Percentiles rank a stretch among this genome's conserved stretches.
phyloP scores from a whole-genome alignment of 2,113 vertebrate genomes.

The Australoheros scitulus region DNA sequence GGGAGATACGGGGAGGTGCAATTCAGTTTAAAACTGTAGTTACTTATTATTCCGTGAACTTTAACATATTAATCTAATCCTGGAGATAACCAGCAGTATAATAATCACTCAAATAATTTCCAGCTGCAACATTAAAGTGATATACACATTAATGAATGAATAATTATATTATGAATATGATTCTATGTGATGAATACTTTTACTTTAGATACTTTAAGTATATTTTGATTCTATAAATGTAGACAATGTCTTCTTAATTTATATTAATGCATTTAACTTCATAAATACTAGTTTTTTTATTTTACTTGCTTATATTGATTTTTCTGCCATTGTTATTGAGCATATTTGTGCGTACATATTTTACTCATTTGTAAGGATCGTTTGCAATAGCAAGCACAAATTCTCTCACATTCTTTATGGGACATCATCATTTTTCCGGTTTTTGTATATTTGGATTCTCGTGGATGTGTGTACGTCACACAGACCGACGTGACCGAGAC shows the following conservation, averaged over 20 bases:
- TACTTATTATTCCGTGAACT: not conserved
- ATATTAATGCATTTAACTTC: not conserved
- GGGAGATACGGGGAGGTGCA: no score
- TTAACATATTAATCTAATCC: rapidly evolving
- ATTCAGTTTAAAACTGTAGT: not conserved
- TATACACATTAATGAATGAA: not conserved
- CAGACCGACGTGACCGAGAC: not conserved
- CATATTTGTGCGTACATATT: not conserved
- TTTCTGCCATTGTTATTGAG: not conserved
- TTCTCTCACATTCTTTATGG: no score
- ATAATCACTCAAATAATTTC: not conserved
- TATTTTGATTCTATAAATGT: not conserved
- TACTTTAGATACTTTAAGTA: not conserved
- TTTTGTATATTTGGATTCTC: not conserved
- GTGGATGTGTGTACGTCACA: not conserved
- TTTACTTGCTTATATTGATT: not conserved
- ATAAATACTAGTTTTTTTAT: not conserved
- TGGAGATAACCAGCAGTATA: not conserved
- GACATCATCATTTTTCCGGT: no score
- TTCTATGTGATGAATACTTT: not conserved
- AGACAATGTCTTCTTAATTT: not conserved
- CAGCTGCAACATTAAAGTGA: not conserved
- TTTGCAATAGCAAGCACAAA: no score
- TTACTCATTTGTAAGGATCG: no score
- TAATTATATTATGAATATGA: not conserved